Base-by-base conservation (phyloP, 2,797 vertebrate species). In the Rachycentron canadum region DNA sequence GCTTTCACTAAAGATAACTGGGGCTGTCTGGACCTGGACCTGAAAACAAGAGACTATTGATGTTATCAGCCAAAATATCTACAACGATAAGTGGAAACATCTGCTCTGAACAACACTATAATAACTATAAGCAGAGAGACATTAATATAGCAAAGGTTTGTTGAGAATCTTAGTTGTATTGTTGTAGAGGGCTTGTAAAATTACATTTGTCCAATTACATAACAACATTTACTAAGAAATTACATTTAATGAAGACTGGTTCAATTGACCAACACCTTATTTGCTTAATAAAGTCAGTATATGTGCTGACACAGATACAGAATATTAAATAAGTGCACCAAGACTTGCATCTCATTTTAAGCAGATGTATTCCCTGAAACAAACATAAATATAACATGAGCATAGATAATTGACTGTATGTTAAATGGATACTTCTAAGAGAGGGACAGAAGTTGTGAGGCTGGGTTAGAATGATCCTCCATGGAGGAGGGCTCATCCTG, bases 401-500 rank as follows among this genome's bases (percentile, higher is more conserved):
- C 69, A 45, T 5, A 16, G 55, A 79, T 79, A 80, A 89, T 30
- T 82, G 85, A 75, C 86, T 84, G 52, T 58, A 68, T 77, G 76
- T 73, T 86, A 67, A 84, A 85, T 76, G 76, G 81, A 76, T 86
- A 61, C 57, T 78, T 82, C 84, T 70, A 49, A 76, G 73, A 76
- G 75, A 84, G 81, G 86, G 78, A 73, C 47, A 82, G 67, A 82
- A 79, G 76, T 81, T 78, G 63, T 67, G 70, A 81, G 79, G 61
- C 74, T 56, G 72, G 43, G 69, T 77, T 65, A 58, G 69, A 79
- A 85, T 85, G 88, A 92, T 91, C 81, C 89, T 83, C 91, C 38
- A 28, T 50, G 79, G 88, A 87, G 78, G 62, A 85, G 63, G 65
- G 85, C 88, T 92, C 86, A 93, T 92, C 88, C 88, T n/a, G 75